These are phyloP conservation scores for Dione vanillae DNA, from an alignment of 2,888 invertebrate genomes.

Conservation along the genomic window DNA sequence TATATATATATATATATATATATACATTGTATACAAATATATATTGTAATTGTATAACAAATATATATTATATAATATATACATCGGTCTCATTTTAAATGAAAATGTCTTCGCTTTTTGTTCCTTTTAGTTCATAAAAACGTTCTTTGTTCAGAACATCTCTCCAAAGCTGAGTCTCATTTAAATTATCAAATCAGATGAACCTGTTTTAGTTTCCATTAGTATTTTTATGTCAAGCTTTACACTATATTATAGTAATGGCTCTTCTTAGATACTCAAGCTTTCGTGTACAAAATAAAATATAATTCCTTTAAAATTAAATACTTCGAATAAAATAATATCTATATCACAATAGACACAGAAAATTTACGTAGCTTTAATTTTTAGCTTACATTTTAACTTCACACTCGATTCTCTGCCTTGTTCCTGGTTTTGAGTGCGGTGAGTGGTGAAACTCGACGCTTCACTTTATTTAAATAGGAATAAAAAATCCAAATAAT, in stretches of 20 bases:
- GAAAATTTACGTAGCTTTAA: no score
- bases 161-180: slow-evolving; percentile 7
- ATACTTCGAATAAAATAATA: no score
- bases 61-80: no score
- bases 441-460: not conserved
- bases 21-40: no score
- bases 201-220: slow-evolving; percentile 20
- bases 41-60: no score
- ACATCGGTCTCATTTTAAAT: not conserved
- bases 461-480: no score
- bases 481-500: not conserved
- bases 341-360: no score
- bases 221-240: slow-evolving; percentile 1
- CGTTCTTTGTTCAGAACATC: slow-evolving; percentile 5
- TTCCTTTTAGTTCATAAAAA: not conserved
- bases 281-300: not conserved
- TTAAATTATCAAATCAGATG: slow-evolving; percentile 27
- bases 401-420: no score
- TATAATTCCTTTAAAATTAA: no score
- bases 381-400: no score
- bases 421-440: no score
- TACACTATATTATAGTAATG: slow-evolving; percentile 7
- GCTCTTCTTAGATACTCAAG: not conserved
- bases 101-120: slow-evolving; percentile 1
- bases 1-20: no score